phyloP scores from a whole-genome alignment of 1,140 invertebrate species.

The Protaetia brevitarsis region DNA sequence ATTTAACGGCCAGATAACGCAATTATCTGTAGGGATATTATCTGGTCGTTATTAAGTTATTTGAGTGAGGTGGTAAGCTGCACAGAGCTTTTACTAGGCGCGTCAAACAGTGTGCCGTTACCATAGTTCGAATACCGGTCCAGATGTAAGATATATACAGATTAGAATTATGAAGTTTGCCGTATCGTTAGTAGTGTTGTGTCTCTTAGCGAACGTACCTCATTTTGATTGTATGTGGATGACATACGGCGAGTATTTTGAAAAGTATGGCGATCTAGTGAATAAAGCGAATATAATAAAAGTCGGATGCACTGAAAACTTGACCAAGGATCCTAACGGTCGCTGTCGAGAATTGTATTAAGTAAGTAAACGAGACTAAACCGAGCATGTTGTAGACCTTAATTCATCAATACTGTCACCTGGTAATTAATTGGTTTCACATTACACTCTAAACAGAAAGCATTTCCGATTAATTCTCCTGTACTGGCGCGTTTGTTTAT shows the following conservation, averaged over 20 bases:
- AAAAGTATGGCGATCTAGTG: neutral
- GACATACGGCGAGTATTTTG: constrained; percentile 1
- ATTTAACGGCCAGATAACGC: neutral
- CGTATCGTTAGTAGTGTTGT: neutral
- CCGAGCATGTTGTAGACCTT: neutral
- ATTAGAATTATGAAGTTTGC: constrained; percentile 4
- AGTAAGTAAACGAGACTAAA: neutral
- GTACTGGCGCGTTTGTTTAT: no score
- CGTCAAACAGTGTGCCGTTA: no score
- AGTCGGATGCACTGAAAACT: neutral
- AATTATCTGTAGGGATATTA: neutral
- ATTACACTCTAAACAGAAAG: no score
- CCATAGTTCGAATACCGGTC: neutral
- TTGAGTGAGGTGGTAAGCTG: no score
- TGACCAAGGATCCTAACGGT: neutral
- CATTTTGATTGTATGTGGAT: neutral
- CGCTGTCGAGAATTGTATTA: constrained; percentile 5
- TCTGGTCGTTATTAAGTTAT: no score
- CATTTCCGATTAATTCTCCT: no score
- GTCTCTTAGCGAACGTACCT: neutral
- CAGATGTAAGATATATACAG: neutral
- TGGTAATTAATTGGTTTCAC: neutral
- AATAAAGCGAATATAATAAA: constrained; percentile 7
- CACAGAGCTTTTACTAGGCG: no score
- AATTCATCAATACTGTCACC: neutral